Conservation (phyloP, 2,797 vertebrate genomes). For the Siniperca obscura region DNA sequence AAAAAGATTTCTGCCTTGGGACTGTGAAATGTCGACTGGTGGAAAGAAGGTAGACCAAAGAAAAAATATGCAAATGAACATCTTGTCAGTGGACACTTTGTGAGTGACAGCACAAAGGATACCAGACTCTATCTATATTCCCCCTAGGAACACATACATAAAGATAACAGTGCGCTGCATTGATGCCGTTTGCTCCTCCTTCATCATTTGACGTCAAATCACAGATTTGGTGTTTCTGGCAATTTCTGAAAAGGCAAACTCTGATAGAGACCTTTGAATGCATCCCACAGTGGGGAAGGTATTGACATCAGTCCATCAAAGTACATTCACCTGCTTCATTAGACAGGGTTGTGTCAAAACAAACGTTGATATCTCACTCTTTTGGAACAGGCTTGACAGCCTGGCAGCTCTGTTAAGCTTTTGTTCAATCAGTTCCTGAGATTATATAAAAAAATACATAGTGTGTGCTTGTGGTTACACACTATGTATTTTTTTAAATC, state of each 20-base stretch:
- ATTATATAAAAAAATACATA: neutral
- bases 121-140: constrained; percentile 20
- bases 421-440: constrained; percentile 37
- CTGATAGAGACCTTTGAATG: constrained; percentile 53
- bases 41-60: constrained; percentile 30
- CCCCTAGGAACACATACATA: constrained; percentile 16
- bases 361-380: constrained; percentile 65
- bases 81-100: constrained; percentile 19
- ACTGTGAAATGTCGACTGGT: constrained; percentile 28
- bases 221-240: constrained; percentile 26
- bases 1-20: constrained; percentile 20
- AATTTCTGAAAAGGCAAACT: constrained; percentile 19
- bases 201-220: constrained; percentile 44
- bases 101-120: constrained; percentile 59
- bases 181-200: constrained; percentile 18
- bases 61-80: constrained; percentile 53
- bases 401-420: constrained; percentile 43
- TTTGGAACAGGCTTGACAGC: constrained; percentile 42
- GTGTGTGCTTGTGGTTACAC: neutral
- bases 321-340: constrained; percentile 61
- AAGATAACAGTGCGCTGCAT: constrained; percentile 6
- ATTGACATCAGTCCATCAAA: constrained; percentile 65
- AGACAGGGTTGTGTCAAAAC: constrained; percentile 61
- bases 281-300: constrained; percentile 12
- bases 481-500: neutral